These are phyloP conservation scores for Serrognathus titanus DNA, from an alignment of 2,888 invertebrate genomes.

Conservation along the genomic window DNA sequence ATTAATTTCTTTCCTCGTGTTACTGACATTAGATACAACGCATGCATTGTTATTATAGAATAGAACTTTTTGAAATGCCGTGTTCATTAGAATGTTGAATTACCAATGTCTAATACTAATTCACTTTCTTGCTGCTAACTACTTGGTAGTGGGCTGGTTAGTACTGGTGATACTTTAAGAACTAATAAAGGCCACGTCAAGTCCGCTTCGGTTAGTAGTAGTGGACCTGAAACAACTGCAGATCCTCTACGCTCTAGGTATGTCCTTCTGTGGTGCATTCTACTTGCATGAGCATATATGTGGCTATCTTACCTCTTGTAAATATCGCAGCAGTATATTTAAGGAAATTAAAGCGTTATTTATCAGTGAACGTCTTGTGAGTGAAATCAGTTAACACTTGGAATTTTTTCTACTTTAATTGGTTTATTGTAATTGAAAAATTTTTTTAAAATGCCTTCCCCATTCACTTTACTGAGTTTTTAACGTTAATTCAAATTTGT, in stretches of 20 bases:
- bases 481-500: no score
- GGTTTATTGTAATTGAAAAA: no score
- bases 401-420: no score
- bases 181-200: slow-evolving; percentile 89
- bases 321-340: not conserved
- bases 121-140: slow-evolving; percentile 39
- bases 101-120: slow-evolving; percentile 14
- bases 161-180: slow-evolving; percentile 46
- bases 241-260: slow-evolving; percentile 70
- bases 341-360: slow-evolving; percentile 1
- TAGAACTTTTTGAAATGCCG: no score
- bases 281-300: not conserved
- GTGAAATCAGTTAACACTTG: no score
- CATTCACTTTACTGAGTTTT: no score
- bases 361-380: no score
- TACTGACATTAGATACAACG: no score
- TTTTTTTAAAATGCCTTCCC: no score
- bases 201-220: slow-evolving; percentile 89
- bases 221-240: slow-evolving; percentile 62
- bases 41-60: no score
- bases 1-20: no score
- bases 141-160: slow-evolving; percentile 47
- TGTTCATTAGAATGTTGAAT: no score
- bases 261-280: slow-evolving; percentile 27
- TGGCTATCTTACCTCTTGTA: not conserved